These are phyloP conservation scores for Ophioninae sp. DNA, from an alignment of 2,888 invertebrate genomes.

Conservation along the genomic window DNA sequence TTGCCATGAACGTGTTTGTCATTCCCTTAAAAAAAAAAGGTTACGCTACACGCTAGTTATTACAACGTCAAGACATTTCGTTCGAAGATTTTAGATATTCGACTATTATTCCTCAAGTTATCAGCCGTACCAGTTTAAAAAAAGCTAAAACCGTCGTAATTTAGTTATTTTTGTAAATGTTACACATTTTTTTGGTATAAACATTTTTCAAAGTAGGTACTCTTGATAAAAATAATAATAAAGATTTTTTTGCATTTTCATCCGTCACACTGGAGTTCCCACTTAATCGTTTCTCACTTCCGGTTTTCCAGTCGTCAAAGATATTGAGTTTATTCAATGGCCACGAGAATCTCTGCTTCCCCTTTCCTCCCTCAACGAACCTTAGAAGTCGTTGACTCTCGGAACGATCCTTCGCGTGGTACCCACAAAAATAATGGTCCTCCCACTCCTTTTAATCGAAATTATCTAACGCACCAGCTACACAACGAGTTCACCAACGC, in stretches of 20 bases:
- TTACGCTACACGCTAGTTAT: too few relatives aligned
- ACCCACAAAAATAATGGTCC: slow-evolving; percentile 1
- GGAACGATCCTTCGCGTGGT: not conserved
- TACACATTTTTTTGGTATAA: too few relatives aligned
- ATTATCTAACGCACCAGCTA: slow-evolving; percentile 49
- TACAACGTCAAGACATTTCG: too few relatives aligned
- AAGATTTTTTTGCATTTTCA: not conserved
- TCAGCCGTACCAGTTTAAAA: too few relatives aligned
- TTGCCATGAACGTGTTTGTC: too few relatives aligned
- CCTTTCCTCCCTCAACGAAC: not conserved
- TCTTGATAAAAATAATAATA: too few relatives aligned
- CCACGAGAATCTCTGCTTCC: not conserved
- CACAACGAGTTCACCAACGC: slow-evolving; percentile 49
- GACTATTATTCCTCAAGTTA: too few relatives aligned
- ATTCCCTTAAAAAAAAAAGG: too few relatives aligned
- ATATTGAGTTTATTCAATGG: not conserved
- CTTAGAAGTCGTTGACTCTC: not conserved
- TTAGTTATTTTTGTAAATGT: too few relatives aligned
- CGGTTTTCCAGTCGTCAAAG: not conserved
- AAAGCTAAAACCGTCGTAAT: too few relatives aligned
- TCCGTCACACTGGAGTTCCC: not conserved
- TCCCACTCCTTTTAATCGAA: slow-evolving; percentile 15
- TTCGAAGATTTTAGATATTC: too few relatives aligned
- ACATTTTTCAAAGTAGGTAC: too few relatives aligned
- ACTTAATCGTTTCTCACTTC: not conserved